phyloP scores from a whole-genome alignment of 35 echinoderm and acorn worm species.

The Apostichopus japonicus region DNA sequence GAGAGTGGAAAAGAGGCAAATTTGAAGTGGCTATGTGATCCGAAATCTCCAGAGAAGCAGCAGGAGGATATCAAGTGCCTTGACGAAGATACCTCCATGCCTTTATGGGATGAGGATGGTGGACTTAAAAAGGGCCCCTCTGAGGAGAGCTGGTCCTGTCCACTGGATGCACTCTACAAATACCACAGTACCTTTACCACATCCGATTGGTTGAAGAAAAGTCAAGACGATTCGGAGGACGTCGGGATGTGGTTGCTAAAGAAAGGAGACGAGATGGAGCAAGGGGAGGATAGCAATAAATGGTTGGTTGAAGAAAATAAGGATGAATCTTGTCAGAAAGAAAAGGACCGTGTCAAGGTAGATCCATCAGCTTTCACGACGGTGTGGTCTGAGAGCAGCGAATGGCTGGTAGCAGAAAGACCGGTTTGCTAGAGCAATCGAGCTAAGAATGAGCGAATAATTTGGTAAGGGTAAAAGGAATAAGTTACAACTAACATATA shows the following conservation, averaged over 20 bases:
- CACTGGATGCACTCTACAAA: not conserved
- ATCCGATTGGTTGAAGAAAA: constrained; percentile 10
- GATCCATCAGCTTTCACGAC: not conserved
- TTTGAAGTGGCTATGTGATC: constrained; percentile 12
- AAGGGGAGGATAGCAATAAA: constrained; percentile 21
- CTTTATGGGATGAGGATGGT: not conserved
- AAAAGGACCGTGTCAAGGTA: not conserved
- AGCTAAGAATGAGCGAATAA: too few relatives aligned
- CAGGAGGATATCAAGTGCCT: not conserved
- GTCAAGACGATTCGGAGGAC: not conserved
- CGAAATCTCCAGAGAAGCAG: not conserved
- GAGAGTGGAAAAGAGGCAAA: not conserved
- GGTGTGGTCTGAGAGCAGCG: not conserved
- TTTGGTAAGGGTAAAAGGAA: too few relatives aligned
- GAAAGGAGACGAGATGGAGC: not conserved
- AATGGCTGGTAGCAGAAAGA: not conserved
- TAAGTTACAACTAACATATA: too few relatives aligned
- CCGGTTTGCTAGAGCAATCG: not conserved
- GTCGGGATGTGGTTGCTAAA: not conserved
- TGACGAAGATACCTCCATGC: constrained; percentile 13
- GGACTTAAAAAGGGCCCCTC: not conserved
- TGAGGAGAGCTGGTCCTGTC: not conserved
- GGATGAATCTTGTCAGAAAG: not conserved
- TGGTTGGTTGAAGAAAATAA: constrained; percentile 29
- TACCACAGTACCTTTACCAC: constrained; percentile 29